Evolutionary conservation across 2,113 vertebrate genomes (phyloP), one percentile per base, ranked within the genome.

Genomic region (Oryzias celebensis): DNA sequence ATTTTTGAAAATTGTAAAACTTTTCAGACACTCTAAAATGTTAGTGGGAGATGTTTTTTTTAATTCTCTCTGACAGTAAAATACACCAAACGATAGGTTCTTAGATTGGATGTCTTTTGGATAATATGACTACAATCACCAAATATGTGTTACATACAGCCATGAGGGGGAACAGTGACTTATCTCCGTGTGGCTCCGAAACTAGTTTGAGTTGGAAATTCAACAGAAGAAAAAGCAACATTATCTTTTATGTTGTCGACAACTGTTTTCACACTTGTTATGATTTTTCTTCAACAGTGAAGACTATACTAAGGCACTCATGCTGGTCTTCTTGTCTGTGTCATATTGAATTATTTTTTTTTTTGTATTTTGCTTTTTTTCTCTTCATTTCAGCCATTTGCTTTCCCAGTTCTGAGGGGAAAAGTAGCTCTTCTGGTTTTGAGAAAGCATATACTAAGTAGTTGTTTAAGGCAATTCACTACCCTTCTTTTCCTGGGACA

Each of bases 1-100:
- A 81, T 89, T 89, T 88, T 90, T 84, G 65, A 81, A 87, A 81
- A 85, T 85, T 70, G 75, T 87, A 83, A 81, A 83, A 83, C 73
- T 64, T 86, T 88, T 86, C 69, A 58, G 88, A 87, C 87, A 75
- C 77, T 76, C 74, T 83, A 72, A 84, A 77, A 80, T 76, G 81
- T 69, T 65, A 72, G 55, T 14, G 36, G 45, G 73, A 78, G 66
- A 70, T 82, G 83, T 76, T 89, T 90, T 88, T 88, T 88, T 79
- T 87, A 86, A 87, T 74, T 76, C 71, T 81, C 72, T 80, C 76
- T 60, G 62, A 71, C 22, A 36, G 67, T 83, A 50, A 82, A 73
- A 75, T 59, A 66, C 58, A 59, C 63, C 62, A 73, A 75, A 75
- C 61, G 68, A 64, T 76, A 69, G 73, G 75, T 64, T 71, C 69